Evolutionary conservation across 1,140 invertebrate genomes (phyloP).

Genomic region (Acyrthosiphon pisum): DNA sequence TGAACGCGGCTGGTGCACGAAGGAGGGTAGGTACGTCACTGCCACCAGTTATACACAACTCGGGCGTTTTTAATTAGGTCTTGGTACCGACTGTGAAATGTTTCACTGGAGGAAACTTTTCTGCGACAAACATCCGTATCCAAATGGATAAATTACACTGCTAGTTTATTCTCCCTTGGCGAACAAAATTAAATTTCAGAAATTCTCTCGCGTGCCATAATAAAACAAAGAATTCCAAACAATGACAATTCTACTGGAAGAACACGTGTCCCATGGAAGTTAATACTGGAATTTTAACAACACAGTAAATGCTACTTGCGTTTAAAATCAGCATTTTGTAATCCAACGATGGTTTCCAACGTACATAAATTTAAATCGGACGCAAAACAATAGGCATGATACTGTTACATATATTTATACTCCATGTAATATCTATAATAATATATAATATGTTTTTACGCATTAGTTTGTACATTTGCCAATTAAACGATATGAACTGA

Average conservation of each 20-base stretch:
- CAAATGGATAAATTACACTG: constrained; percentile 40
- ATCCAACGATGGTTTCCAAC: neutral
- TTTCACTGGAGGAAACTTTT: constrained; percentile 34
- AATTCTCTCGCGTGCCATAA: constrained; percentile 46
- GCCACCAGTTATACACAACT: constrained; percentile 48
- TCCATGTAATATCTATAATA: neutral
- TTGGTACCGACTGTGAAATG: neutral
- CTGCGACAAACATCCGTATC: constrained; percentile 49
- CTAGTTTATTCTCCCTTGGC: constrained; percentile 26
- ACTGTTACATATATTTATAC: neutral
- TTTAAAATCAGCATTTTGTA: constrained; percentile 27
- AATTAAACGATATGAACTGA: constrained; percentile 3
- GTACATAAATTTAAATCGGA: constrained; percentile 1
- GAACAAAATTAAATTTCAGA: constrained; percentile 49
- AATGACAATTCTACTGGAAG: constrained; percentile 22
- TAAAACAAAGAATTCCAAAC: constrained; percentile 48
- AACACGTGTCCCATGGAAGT: constrained; percentile 36
- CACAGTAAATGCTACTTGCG: constrained; percentile 8
- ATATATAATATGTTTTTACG: neutral
- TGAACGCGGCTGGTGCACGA: neutral
- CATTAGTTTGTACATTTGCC: neutral
- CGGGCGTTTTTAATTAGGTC: constrained; percentile 53
- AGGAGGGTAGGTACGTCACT: constrained; percentile 39
- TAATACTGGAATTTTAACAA: constrained; percentile 8
- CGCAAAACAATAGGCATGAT: neutral